Evolutionary conservation across 2,888 invertebrate genomes (phyloP), one percentile per base, ranked within the genome.

Genomic region (Noctuana brunneofusca): DNA sequence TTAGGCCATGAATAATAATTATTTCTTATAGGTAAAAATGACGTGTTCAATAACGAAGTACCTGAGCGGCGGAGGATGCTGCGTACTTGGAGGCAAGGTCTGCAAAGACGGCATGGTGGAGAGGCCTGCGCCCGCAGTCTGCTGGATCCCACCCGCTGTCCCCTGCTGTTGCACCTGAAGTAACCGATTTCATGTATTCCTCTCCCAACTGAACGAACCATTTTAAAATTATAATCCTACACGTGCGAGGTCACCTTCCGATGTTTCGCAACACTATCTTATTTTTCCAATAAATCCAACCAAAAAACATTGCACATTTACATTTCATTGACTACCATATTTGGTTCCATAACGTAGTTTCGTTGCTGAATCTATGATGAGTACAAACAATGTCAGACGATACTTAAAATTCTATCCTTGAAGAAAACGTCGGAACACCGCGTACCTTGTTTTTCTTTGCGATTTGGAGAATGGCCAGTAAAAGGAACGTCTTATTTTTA

Each of bases 71-170:
- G 92, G 95, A 54, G 90, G 94, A 73, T 92, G 95, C 75, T 93
- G 93, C 0, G 84, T 69, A 68, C 92, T 92, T 0, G 92, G 91
- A 8, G 93, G 93, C 9, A 94, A 86, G 69, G 94, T 93, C 67
- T 96, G 96, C 74, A 96, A 87, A 0, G 96, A 95, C 3, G 96
- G 95, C 95, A 96, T 96, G 5, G 95, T 95, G 1, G 95, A 94
- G 63, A 96, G 94, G 92, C 94, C 69, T 0, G 93, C 93, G 55
- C 85, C 84, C 1, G 91, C 81, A 67, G 92, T 93, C 63, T 87
- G 87, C 66, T 89, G 89, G 9, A 86, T 80, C 0, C 81, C 79
- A 0, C 75, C 79, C 0, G 77, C 77, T 0, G 78, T 66, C 32
- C 78, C 73, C 64, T 79, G 86, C 59, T 86, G 86, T 52, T 86